Conservation (phyloP, 2,797 vertebrate genomes). For the Myotis daubentonii region DNA sequence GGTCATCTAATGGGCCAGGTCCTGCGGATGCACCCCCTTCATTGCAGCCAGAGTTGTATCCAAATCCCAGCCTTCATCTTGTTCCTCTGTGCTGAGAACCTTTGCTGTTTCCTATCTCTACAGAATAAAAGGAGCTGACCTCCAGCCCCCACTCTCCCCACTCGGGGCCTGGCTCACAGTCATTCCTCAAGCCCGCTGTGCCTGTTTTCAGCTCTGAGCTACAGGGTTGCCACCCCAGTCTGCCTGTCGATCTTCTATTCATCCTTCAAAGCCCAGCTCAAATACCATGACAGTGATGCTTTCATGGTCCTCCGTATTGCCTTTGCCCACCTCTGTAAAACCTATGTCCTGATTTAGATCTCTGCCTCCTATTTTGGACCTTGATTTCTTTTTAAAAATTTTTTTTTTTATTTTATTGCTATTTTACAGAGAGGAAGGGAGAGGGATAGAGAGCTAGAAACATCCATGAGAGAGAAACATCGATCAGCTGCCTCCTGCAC, state of each 20-base stretch:
- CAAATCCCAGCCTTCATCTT: not conserved
- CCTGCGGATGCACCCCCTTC: not conserved
- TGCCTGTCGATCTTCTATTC: not conserved
- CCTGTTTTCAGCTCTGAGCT: not conserved
- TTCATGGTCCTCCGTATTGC: fast-evolving
- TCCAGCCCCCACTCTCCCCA: not conserved
- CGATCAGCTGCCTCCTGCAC: no score
- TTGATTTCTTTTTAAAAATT: not conserved
- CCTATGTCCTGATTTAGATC: not conserved
- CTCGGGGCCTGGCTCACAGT: not conserved
- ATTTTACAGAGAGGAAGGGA: no score
- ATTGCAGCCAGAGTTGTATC: not conserved
- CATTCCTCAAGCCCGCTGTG: not conserved
- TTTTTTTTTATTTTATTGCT: no score
- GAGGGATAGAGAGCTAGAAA: no score
- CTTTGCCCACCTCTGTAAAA: not conserved
- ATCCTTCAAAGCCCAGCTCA: not conserved
- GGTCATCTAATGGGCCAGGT: not conserved
- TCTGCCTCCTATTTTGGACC: not conserved
- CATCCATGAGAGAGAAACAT: no score
- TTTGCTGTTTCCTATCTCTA: not conserved
- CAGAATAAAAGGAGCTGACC: not conserved
- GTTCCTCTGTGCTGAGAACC: not conserved
- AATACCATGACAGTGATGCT: no score
- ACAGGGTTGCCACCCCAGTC: not conserved